Base-by-base conservation (phyloP, 2,888 invertebrate genomes). In the Tuberolachnus salignus region DNA sequence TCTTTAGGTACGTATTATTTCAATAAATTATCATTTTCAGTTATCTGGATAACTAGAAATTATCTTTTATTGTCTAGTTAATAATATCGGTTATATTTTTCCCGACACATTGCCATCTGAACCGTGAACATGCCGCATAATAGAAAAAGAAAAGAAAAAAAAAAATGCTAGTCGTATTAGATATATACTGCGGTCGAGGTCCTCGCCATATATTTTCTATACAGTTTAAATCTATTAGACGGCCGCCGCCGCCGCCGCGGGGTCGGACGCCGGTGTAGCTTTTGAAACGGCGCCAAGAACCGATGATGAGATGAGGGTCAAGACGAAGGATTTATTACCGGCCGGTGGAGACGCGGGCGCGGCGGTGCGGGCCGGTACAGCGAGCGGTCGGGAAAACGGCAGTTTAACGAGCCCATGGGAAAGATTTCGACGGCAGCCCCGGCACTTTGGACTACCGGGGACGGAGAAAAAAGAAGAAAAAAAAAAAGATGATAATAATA, bases 381-480 rank as follows among this genome's bases (percentile, higher is more conserved):
- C 6, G 34, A 34, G 6, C 34, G 34, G 34, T 34, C 6, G 6
- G 34, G 34, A 13, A 26, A 59, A 67, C 78, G 73, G 64, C 64
- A n/a, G 63, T 78, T 78, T 69, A 78, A 78, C 78, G 69, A 61
- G 69, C 78, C 78, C 78, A 23, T 51, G 78, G 78, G 78, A 78
- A 78, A 78, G 78, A 78, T 69, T 78, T 69, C 78, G 23, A 34
- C 67, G 59, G 59, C 13, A n/a, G 10, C 11, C 55, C 21, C 66
- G 26, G 23, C 64, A 6, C 46, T 16, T 16, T 46, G 21, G 16
- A 61, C 59, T 26, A 61, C 19, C 53, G 53, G 14, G 59, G 57
- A 71, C n/a, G 51, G 34, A 64, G 44, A 46, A 46, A 44, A 64
- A 44, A n/a, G n/a, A n/a, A n/a, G n/a, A n/a, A n/a, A n/a, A n/a